Conservation (phyloP, 1,140 invertebrate genomes). For the Caenorhabditis tropicalis region DNA sequence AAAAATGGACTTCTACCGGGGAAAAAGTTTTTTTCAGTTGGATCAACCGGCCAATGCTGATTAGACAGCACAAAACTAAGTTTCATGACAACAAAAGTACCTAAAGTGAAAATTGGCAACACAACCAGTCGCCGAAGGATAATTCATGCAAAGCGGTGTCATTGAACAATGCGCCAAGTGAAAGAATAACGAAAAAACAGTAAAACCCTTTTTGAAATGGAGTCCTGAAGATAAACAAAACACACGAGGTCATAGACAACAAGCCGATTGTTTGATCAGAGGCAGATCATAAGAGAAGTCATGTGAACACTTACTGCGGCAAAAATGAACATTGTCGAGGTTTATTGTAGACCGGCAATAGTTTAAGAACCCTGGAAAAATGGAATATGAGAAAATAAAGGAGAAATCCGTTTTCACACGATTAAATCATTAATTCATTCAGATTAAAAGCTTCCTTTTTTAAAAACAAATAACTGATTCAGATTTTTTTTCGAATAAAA, state of each 20-base stretch:
- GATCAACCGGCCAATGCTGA: no score
- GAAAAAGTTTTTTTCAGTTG: no score
- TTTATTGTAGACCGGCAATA: not conserved
- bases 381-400: not conserved
- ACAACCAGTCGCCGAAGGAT: not conserved
- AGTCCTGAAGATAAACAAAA: not conserved
- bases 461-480: no score
- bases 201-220: not conserved
- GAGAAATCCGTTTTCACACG: no score
- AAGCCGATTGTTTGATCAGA: constrained; percentile 31
- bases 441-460: no score
- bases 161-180: no score
- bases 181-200: not conserved
- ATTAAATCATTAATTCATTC: not conserved
- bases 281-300: constrained; percentile 32
- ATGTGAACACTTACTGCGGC: constrained; percentile 43
- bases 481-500: not conserved
- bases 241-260: not conserved
- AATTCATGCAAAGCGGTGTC: constrained; percentile 34
- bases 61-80: no score
- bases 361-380: constrained; percentile 1
- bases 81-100: no score
- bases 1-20: no score
- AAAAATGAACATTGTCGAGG: constrained; percentile 23
- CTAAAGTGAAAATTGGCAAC: not conserved